Percentiles rank a stretch among this genome's conserved stretches.
These are phyloP conservation scores for Leptopterna dolabrata DNA, from an alignment of 2,888 invertebrate species.

Conservation along the genomic window DNA sequence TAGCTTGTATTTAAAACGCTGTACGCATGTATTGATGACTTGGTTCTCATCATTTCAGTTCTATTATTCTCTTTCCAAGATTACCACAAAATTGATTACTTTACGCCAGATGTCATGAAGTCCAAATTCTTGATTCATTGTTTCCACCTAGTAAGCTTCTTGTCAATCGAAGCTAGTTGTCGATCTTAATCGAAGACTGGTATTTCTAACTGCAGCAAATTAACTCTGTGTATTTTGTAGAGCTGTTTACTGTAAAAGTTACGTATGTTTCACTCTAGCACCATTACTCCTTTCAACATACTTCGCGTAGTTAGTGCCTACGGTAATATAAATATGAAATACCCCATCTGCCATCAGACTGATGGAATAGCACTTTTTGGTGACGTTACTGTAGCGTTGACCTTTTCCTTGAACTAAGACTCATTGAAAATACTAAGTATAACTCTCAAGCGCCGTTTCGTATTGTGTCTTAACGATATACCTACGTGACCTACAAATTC, in stretches of 20 bases:
- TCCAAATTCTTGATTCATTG: too few species aligned
- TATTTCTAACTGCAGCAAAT: neutral
- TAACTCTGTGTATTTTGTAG: neutral
- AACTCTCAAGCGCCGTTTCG: neutral
- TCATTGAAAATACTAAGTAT: neutral
- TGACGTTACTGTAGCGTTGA: neutral
- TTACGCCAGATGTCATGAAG: too few species aligned
- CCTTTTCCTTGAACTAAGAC: neutral
- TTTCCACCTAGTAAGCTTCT: neutral
- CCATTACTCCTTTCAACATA: neutral
- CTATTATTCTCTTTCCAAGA: too few species aligned
- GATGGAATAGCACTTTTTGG: neutral
- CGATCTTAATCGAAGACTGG: neutral
- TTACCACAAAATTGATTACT: too few species aligned
- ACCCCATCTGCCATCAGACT: neutral
- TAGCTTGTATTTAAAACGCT: too few species aligned
- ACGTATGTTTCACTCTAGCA: neutral
- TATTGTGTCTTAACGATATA: neutral
- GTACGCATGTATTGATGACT: too few species aligned
- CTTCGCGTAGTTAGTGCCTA: too few species aligned
- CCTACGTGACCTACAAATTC: neutral
- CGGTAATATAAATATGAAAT: neutral
- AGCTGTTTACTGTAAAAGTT: neutral
- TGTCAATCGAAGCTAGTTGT: neutral
- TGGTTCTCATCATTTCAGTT: too few species aligned